A percentile compares a stretch with the other conserved stretches of the same genome.
These are phyloP conservation scores for Cantharis nigra DNA, from an alignment of 2,888 invertebrate species.

Conservation along the genomic window DNA sequence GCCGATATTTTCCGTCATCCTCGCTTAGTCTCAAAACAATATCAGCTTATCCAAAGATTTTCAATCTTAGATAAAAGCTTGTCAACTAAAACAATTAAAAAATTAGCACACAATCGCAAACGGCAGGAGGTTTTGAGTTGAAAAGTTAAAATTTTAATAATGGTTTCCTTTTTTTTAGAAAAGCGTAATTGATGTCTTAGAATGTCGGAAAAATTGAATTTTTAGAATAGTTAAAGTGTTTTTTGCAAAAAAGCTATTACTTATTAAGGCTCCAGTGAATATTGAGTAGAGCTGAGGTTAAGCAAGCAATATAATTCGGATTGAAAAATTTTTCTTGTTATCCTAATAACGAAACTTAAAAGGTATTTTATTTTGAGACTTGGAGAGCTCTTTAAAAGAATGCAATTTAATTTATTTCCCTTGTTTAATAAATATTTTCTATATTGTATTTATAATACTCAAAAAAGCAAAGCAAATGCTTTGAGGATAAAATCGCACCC, in stretches of 20 bases:
- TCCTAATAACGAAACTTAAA: constrained; percentile 14
- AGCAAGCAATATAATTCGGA: constrained; percentile 5
- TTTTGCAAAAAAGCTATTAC: not conserved
- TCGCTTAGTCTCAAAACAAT: constrained; percentile 10
- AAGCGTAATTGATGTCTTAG: not conserved
- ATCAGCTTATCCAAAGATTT: constrained; percentile 5
- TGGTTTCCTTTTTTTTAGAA: not conserved
- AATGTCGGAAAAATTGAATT: not conserved
- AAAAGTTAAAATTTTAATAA: not conserved
- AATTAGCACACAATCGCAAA: not conserved
- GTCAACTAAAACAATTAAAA: constrained; percentile 7
- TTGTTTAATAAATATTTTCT: not conserved
- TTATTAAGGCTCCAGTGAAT: constrained; percentile 1
- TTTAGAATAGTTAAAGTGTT: not conserved
- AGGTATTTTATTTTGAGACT: constrained; percentile 14
- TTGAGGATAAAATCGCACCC: not conserved
- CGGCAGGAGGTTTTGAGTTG: not conserved
- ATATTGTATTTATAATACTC: not conserved
- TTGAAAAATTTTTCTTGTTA: constrained; percentile 15
- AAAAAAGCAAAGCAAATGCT: not conserved
- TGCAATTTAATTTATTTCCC: not conserved
- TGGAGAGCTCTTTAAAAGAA: not conserved
- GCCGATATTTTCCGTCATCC: constrained; percentile 4
- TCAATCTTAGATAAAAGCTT: constrained; percentile 1
- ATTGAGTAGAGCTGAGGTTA: constrained; percentile 3